phyloP scores from a whole-genome alignment of 2,888 invertebrate genomes.

The Apodemia zela region DNA sequence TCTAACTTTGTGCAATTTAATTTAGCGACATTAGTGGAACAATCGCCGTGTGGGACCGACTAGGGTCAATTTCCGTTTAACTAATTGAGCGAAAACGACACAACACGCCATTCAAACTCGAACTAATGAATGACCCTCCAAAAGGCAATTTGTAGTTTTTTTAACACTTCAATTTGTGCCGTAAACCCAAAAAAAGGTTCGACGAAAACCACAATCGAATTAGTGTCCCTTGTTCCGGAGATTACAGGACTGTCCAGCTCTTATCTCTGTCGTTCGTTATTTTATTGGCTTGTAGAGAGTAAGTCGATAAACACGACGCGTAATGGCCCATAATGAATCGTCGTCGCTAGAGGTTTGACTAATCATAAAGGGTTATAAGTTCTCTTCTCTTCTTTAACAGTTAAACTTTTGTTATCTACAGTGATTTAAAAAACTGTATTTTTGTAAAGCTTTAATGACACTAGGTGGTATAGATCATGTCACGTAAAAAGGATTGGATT shows the following conservation, averaged over 20 bases:
- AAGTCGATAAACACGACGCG: constrained; percentile 78
- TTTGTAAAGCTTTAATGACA: no score
- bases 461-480: no score
- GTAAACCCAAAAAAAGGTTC: constrained; percentile 74
- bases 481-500: no score
- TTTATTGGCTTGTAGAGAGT: constrained; percentile 79
- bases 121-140: constrained; percentile 76
- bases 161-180: constrained; percentile 79
- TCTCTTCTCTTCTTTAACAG: constrained; percentile 41
- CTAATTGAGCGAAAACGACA: constrained; percentile 79
- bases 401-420: no score
- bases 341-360: constrained; percentile 64
- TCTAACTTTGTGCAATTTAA: constrained; percentile 5
- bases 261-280: constrained; percentile 80
- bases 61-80: constrained; percentile 69
- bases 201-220: constrained; percentile 80
- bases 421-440: no score
- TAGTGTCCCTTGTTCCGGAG: constrained; percentile 80
- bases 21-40: constrained; percentile 15
- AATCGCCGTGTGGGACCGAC: constrained; percentile 50
- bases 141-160: constrained; percentile 79
- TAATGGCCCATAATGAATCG: constrained; percentile 80
- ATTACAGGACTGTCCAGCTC: constrained; percentile 77
- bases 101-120: constrained; percentile 69
- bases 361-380: constrained; percentile 77